Evolutionary conservation across 2,888 invertebrate species (phyloP), one percentile per base, ranked within the genome.

Genomic region (Apotomis betuletana): DNA sequence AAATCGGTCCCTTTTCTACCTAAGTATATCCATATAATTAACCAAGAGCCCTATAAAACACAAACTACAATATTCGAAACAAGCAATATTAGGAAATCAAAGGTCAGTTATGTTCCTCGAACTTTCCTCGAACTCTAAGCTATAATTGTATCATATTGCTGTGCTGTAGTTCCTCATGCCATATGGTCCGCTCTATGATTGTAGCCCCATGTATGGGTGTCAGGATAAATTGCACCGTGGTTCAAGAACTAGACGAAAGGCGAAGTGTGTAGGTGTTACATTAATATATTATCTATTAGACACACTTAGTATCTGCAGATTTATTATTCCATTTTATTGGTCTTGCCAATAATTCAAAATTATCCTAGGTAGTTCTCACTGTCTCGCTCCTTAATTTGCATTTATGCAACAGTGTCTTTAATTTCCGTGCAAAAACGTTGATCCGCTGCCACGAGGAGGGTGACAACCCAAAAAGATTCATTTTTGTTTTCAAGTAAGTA

Each of bases 171-270:
- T 77, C 77, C 75, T 76, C 75, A 74, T 77, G 75, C 78, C 78
- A 78, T 79, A 80, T 75, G 77, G 78, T 69, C 76, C 75, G 80
- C 77, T 78, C 76, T 75, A 74, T 75, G 67, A 64, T 76, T 68
- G 74, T 77, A 77, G 76, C 75, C 74, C 75, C 74, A 72, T 69
- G 59, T 76, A 80, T 79, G 77, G 80, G 80, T n/a, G 79, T 80
- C 78, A 80, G 84, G 75, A 79, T 77, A 80, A 76, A 81, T 80
- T 80, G 75, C 74, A 54, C 65, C 51, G 15, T 54, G 75, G 77
- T 63, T 10, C 78, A 77, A 76, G 73, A 62, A 74, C 74, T 72
- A 67, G 70, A 60, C 46, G 10, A 55, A 59, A 15, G 46, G 67
- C 59, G 67, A 38, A 67, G n/a, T 58, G 67, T 10, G 67, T 67